Conservation (phyloP, 2,797 vertebrate species). For the Petrocephalus sullivani region DNA sequence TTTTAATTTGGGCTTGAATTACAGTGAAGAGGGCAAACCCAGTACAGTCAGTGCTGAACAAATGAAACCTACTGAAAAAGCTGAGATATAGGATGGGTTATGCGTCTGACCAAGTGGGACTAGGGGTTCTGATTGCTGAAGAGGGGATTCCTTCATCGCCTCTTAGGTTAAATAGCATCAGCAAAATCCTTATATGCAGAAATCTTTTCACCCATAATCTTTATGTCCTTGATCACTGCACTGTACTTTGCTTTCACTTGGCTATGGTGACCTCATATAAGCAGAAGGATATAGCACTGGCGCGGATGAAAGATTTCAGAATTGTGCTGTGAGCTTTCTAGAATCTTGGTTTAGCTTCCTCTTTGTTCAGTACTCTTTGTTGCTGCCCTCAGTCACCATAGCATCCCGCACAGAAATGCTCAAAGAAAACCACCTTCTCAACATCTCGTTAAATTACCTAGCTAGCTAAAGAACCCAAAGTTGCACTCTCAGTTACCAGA, state of each 20-base stretch:
- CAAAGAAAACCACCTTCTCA: background rate
- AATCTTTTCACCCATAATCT: background rate
- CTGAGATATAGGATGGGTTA: background rate
- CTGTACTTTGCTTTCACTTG: background rate
- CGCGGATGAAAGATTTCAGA: background rate
- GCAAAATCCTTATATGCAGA: background rate
- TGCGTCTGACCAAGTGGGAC: background rate
- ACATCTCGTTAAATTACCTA: background rate
- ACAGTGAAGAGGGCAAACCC: background rate
- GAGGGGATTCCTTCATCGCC: background rate
- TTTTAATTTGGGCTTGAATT: background rate
- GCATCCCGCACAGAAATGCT: background rate
- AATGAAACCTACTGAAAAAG: background rate
- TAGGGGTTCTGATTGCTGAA: background rate
- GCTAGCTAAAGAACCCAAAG: background rate
- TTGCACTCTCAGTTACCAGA: background rate
- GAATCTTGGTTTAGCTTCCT: background rate
- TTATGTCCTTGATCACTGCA: background rate
- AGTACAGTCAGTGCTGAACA: background rate
- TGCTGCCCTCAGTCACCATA: background rate
- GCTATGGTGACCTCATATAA: background rate
- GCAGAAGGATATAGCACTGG: background rate
- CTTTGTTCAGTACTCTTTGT: background rate
- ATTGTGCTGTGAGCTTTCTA: background rate
- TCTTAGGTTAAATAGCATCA: background rate